Percentiles rank a stretch among this genome's conserved stretches.
These are phyloP conservation scores for Leptinotarsa peninsularis DNA, from an alignment of 2,888 invertebrate genomes.

Conservation along the genomic window DNA sequence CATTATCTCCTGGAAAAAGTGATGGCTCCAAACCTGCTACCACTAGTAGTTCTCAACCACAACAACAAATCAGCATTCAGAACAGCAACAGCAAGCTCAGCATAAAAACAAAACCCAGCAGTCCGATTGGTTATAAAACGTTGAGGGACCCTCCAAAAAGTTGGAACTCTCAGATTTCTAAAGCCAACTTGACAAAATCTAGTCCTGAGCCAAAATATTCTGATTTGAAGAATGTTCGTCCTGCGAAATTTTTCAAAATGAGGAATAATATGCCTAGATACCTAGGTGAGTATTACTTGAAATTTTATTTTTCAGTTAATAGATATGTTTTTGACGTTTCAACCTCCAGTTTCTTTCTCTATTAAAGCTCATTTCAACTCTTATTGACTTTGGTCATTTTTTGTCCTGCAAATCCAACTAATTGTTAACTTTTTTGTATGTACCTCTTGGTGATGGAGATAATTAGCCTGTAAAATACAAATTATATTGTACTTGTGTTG, in stretches of 20 bases:
- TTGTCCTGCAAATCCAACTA: no score
- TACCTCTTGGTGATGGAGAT: no score
- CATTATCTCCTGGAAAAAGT: slow-evolving; percentile 15
- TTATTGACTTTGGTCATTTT: no score
- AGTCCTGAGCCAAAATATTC: slow-evolving; percentile 45
- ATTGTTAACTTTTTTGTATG: no score
- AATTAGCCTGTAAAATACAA: no score
- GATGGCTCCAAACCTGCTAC: slow-evolving; percentile 38
- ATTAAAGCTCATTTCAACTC: no score
- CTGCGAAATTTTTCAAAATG: slow-evolving; percentile 72
- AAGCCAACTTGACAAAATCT: slow-evolving; percentile 64
- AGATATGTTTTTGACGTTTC: no score
- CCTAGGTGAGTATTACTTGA: slow-evolving; percentile 45
- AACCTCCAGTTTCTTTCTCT: not conserved
- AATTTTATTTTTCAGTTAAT: no score
- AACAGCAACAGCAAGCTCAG: slow-evolving; percentile 36
- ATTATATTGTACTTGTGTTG: no score
- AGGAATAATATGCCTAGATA: slow-evolving; percentile 70
- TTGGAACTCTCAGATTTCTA: slow-evolving; percentile 73
- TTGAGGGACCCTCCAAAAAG: slow-evolving; percentile 71
- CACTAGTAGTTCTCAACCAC: slow-evolving; percentile 37
- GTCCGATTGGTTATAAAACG: slow-evolving; percentile 71
- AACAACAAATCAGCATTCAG: slow-evolving; percentile 22
- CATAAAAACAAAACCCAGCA: slow-evolving; percentile 58
- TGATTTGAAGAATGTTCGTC: slow-evolving; percentile 61